A percentile compares a stretch with the other conserved stretches of the same genome.
These are phyloP conservation scores for Papilio dardanus DNA, from an alignment of 1,140 invertebrate genomes.

Conservation along the genomic window DNA sequence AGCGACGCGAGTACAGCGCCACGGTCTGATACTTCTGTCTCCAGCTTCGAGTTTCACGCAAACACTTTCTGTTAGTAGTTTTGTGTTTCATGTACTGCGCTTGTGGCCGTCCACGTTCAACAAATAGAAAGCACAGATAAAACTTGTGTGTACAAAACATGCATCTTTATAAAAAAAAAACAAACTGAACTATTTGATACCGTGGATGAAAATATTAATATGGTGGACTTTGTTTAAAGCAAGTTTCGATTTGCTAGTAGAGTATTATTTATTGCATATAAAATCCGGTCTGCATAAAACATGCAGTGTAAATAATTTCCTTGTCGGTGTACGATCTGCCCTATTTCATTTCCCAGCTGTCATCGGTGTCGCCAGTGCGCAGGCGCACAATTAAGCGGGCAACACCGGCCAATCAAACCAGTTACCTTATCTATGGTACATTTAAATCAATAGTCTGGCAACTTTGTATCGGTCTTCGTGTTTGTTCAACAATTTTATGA, in stretches of 20 bases:
- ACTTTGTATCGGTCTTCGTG: conserved; percentile 20
- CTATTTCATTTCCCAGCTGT: conserved; percentile 44
- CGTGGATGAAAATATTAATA: too few species aligned
- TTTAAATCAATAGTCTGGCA: conserved; percentile 40
- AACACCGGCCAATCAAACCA: conserved; percentile 48
- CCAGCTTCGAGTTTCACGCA: conserved; percentile 47
- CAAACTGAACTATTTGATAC: background rate
- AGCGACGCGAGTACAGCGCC: conserved; percentile 44
- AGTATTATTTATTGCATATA: conserved; percentile 1
- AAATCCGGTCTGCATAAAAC: conserved; percentile 4
- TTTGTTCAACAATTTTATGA: conserved; percentile 27
- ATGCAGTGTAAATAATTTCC: background rate
- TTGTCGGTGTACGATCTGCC: background rate
- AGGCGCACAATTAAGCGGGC: conserved; percentile 48
- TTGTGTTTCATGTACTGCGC: conserved; percentile 32
- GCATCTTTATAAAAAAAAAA: too few species aligned
- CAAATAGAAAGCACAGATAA: background rate
- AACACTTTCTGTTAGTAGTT: conserved; percentile 54
- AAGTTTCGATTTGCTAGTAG: background rate
- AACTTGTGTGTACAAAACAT: too few species aligned
- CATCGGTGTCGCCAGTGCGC: conserved; percentile 34
- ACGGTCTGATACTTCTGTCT: conserved; percentile 59
- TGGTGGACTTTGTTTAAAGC: background rate
- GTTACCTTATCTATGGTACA: conserved; percentile 48
- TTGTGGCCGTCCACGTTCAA: conserved; percentile 1